Base-by-base conservation (phyloP, 2,113 vertebrate species). In the Dinomys branickii region DNA sequence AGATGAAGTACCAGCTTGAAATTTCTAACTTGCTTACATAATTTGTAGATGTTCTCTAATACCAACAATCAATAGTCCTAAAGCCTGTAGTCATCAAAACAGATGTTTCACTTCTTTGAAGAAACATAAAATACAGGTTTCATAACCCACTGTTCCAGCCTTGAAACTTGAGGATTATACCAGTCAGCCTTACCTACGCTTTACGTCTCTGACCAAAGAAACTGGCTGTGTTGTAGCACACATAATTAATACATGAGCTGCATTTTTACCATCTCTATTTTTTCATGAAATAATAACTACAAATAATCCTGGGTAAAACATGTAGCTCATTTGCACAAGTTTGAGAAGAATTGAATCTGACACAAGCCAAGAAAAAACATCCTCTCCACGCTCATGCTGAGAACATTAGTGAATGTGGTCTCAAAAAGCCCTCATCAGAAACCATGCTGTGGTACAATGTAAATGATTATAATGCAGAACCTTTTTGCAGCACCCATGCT, bases 281-380 rank as follows among this genome's bases (percentile, higher is more conserved):
- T 92, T 19, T 50, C 38, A 38, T 33, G 11, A 93, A 82, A 86
- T 93, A 56, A 38, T 11, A 65, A 11, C 47, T 90, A 92, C 47
- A 92, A 83, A 54, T 71, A 14, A 41, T 56, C 17, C 44, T 56
- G n/a, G 56, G 22, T 82, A 91, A 97, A 73, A 12, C 38, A 22
- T 30, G 22, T 20, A 78, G 58, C n/a, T 90, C 80, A 24, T 85
- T 41, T 93, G 47, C 54, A 71, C 2, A 44, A 59, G 47, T 75
- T 89, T 92, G n/a, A 56, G 52, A 95, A 84, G n/a, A 85, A 94
- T 9, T 56, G 38, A 83, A 81, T 91, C 13, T 91, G 77, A 84
- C 80, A 91, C 63, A 95, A 78, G 52, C 11, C 47, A 90, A 75
- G 17, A 41, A 81, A 91, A 59, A 33, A 44, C 47, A 12, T 41